Evolutionary conservation across 2,888 invertebrate species (phyloP).

Genomic region (Dorcus parallelipipedus): DNA sequence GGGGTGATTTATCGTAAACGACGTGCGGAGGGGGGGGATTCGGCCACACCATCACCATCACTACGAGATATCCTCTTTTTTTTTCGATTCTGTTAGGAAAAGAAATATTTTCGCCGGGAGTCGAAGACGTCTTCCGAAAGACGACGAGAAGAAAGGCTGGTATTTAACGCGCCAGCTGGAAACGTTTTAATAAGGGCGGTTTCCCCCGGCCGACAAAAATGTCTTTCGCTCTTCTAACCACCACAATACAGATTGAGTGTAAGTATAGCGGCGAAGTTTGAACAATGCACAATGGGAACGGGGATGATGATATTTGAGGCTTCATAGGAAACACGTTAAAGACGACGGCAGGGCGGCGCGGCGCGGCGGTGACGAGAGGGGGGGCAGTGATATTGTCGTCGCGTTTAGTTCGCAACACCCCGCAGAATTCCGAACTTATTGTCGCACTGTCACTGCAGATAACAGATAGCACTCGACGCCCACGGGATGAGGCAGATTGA

Average conservation of each 20-base stretch:
- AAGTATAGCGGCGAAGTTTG: neutral
- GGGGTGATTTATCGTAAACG: no score
- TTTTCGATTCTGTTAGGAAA: no score
- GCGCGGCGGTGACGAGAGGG: neutral
- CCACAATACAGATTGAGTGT: neutral
- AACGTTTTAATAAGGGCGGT: no score
- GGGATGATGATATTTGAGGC: neutral
- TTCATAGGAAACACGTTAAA: neutral
- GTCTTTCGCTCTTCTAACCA: neutral
- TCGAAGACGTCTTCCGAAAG: no score
- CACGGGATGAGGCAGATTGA: neutral
- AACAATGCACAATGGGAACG: neutral
- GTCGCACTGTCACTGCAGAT: neutral
- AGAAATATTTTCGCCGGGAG: no score
- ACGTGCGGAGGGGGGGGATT: no score
- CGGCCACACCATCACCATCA: no score
- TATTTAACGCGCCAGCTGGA: no score
- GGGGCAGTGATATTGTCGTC: neutral
- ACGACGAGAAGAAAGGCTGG: no score
- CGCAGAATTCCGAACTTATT: neutral
- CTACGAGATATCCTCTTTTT: no score
- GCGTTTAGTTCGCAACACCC: neutral
- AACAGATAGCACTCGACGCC: neutral
- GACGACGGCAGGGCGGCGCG: neutral
- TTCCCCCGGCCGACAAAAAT: no score